Conservation (phyloP, 2,113 vertebrate genomes). For the Muscicapa adusta region DNA sequence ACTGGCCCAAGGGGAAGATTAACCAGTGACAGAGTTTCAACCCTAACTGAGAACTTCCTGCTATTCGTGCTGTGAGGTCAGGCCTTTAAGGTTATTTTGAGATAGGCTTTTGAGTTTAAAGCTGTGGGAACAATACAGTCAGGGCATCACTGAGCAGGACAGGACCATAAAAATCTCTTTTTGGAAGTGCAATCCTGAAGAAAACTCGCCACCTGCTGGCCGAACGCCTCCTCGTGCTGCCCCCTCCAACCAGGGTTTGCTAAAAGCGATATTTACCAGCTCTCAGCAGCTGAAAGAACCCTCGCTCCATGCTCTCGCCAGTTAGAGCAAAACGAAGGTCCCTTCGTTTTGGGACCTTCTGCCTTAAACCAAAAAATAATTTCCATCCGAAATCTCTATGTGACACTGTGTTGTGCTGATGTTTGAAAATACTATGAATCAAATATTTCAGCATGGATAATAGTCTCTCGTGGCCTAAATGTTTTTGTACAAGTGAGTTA, state of each 20-base stretch:
- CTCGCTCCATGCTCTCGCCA: not conserved
- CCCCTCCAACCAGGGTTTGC: not conserved
- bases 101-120: not conserved
- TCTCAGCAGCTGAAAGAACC: not conserved
- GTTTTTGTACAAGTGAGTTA: not conserved
- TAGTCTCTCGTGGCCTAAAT: not conserved
- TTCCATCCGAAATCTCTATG: not conserved
- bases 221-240: not conserved
- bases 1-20: not conserved
- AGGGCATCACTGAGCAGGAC: not conserved
- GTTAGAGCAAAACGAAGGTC: too few species aligned
- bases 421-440: not conserved
- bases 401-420: not conserved
- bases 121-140: not conserved
- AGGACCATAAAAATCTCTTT: not conserved
- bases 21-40: not conserved
- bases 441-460: not conserved
- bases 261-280: not conserved
- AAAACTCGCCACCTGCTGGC: constrained; percentile 77
- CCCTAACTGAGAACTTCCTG: not conserved
- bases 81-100: constrained; percentile 11
- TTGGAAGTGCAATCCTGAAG: constrained; percentile 57
- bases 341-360: not conserved
- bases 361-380: not conserved
- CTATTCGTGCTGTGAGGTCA: not conserved